A percentile compares a stretch with the other conserved stretches of the same genome.
Evolutionary conservation across 2,888 invertebrate species (phyloP).

Genomic region (Sisyra nigra): DNA sequence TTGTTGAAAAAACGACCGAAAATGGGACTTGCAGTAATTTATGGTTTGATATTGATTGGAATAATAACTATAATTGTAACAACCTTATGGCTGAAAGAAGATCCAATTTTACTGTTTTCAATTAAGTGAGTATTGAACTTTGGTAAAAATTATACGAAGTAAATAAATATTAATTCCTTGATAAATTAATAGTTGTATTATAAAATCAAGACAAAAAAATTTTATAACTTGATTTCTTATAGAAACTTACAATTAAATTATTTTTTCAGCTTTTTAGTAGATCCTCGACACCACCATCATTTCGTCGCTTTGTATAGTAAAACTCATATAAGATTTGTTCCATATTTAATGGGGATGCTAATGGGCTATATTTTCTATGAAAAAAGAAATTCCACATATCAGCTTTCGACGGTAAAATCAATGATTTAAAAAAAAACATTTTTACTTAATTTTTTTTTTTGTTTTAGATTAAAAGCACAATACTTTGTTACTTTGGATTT

Average conservation of each 20-base stretch:
- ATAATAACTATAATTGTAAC: no score
- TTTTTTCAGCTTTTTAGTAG: not conserved
- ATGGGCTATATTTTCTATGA: not conserved
- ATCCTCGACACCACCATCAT: not conserved
- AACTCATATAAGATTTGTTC: not conserved
- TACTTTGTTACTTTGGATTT: not conserved
- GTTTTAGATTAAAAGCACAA: not conserved
- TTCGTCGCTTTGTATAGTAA: not conserved
- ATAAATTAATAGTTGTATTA: no score
- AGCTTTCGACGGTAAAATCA: not conserved
- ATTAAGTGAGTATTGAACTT: no score
- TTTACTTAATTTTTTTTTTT: not conserved
- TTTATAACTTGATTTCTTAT: no score
- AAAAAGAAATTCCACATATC: not conserved
- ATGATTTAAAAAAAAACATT: no score
- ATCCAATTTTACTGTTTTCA: no score
- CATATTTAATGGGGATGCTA: conserved; percentile 1
- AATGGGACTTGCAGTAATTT: conserved; percentile 26
- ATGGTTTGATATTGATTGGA: no score
- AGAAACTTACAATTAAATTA: not conserved
- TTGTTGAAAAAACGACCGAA: conserved; percentile 27
- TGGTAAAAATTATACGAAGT: no score
- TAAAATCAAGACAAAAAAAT: no score
- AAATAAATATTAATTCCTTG: no score
- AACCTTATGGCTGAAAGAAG: no score